Percentiles rank a stretch among this genome's conserved stretches.
phyloP scores from a whole-genome alignment of 2,888 invertebrate genomes.

The Cinara cedri region DNA sequence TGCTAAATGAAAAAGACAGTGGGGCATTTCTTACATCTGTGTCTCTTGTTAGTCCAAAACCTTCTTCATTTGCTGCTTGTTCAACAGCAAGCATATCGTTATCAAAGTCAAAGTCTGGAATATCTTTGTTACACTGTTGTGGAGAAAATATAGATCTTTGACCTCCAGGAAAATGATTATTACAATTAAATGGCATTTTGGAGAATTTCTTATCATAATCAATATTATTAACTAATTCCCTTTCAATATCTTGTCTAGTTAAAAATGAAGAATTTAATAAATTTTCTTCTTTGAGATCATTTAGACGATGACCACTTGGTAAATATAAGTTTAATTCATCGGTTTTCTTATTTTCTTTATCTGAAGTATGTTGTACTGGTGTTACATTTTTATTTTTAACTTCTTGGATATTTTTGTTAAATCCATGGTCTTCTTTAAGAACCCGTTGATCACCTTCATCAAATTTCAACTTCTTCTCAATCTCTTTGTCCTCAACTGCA shows the following conservation, averaged over 20 bases:
- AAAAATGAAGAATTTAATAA: constrained; percentile 49
- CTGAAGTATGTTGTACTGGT: constrained; percentile 45
- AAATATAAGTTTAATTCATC: constrained; percentile 53
- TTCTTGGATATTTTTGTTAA: constrained; percentile 52
- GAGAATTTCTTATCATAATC: constrained; percentile 50
- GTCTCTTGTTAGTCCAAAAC: constrained; percentile 70
- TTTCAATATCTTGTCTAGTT: constrained; percentile 53
- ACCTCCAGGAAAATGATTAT: constrained; percentile 56
- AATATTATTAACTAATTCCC: constrained; percentile 46
- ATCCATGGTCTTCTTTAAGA: constrained; percentile 50
- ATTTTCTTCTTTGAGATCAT: constrained; percentile 55
- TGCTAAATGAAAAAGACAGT: constrained; percentile 62
- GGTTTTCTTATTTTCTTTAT: constrained; percentile 55
- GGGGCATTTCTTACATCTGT: constrained; percentile 63
- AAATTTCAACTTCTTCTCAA: constrained; percentile 52
- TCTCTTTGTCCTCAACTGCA: constrained; percentile 58
- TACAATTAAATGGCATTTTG: constrained; percentile 48
- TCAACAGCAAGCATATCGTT: constrained; percentile 69
- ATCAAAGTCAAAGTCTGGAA: constrained; percentile 70
- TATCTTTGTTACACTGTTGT: constrained; percentile 68
- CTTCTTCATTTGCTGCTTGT: constrained; percentile 69
- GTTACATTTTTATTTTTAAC: constrained; percentile 29
- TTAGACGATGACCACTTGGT: constrained; percentile 53
- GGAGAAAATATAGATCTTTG: constrained; percentile 75
- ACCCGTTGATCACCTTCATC: constrained; percentile 44